A percentile compares a stretch with the other conserved stretches of the same genome.
Evolutionary conservation across 2,113 vertebrate genomes (phyloP).

Genomic region (Phyllopteryx taeniolatus): DNA sequence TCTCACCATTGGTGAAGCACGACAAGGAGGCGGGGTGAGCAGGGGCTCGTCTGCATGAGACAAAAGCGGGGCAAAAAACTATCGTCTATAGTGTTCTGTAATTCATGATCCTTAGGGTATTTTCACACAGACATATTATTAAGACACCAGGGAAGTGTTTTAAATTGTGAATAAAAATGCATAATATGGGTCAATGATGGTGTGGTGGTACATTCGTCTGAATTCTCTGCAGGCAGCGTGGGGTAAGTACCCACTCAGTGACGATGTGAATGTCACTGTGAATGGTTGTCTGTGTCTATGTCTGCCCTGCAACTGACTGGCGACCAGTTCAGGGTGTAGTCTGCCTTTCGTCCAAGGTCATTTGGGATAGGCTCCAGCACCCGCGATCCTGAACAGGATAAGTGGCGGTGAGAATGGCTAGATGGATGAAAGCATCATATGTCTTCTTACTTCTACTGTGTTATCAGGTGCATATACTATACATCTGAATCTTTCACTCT

Average conservation of each 20-base stretch:
- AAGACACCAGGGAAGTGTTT: neutral
- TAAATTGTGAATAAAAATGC: neutral
- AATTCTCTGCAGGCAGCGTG: too few relatives aligned
- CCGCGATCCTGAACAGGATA: too few relatives aligned
- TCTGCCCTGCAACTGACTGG: too few relatives aligned
- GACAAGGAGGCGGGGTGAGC: neutral
- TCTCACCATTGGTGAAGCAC: neutral
- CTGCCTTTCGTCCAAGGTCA: too few relatives aligned
- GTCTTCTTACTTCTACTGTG: constrained; percentile 38
- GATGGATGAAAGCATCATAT: neutral
- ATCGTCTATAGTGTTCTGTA: neutral
- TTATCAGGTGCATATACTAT: constrained; percentile 50
- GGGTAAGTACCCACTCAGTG: too few relatives aligned
- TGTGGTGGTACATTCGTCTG: too few relatives aligned
- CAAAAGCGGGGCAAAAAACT: neutral
- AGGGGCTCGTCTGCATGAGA: neutral
- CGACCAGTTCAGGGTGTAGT: too few relatives aligned
- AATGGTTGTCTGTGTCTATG: too few relatives aligned
- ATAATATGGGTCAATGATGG: too few relatives aligned
- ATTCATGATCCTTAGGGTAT: neutral
- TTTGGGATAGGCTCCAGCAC: too few relatives aligned
- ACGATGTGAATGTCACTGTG: too few relatives aligned
- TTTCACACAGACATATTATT: neutral
- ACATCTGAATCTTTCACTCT: constrained; percentile 31
- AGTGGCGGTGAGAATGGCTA: too few relatives aligned